phyloP scores from a whole-genome alignment of 2,113 vertebrate genomes.

The Mustela nigripes region DNA sequence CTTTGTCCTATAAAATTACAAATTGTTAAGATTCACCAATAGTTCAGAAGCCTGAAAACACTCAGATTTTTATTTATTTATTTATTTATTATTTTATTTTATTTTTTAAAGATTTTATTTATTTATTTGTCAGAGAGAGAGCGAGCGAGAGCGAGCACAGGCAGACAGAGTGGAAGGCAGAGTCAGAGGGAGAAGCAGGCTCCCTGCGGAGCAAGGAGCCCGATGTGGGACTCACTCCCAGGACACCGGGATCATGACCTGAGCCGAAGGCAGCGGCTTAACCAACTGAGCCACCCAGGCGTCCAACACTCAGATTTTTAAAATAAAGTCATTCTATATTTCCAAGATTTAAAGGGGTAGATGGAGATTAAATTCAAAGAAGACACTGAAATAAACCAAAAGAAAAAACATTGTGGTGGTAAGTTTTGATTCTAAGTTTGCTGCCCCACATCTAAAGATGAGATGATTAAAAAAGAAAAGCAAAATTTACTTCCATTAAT shows the following conservation, averaged over 20 bases:
- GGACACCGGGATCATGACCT: no score
- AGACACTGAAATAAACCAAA: background rate
- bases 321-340: background rate
- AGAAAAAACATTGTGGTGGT: background rate
- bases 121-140: background rate
- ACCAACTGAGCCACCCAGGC: no score
- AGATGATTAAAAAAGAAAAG: background rate
- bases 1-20: background rate
- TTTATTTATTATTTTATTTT: no score
- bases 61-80: background rate
- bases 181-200: no score
- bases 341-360: conserved; percentile 11
- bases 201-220: no score
- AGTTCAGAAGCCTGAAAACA: background rate
- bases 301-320: background rate
- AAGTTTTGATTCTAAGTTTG: background rate
- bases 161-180: no score
- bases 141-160: no score
- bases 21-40: background rate
- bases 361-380: conserved; percentile 24
- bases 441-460: background rate
- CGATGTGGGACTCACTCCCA: no score
- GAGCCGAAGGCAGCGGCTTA: no score
- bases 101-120: background rate
- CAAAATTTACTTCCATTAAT: conserved; percentile 34